Conservation (phyloP, 1,140 invertebrate species). For the Cotesia vestalis region DNA sequence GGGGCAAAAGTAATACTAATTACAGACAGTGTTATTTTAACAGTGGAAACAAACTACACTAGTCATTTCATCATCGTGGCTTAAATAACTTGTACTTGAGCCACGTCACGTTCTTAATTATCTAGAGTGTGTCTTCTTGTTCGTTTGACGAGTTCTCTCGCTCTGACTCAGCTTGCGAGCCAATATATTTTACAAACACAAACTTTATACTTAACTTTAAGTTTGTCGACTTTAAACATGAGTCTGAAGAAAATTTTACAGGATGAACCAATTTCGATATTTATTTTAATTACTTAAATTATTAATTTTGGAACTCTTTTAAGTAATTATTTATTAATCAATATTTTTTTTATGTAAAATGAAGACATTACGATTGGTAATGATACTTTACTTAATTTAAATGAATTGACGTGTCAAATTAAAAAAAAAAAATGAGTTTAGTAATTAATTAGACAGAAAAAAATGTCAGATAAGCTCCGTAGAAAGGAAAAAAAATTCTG, state of each 20-base stretch:
- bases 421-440: too few species aligned
- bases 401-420: too few species aligned
- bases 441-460: too few species aligned
- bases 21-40: conserved; percentile 5
- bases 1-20: conserved; percentile 3
- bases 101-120: conserved; percentile 37
- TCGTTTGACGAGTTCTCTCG: not conserved
- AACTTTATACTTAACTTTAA: conserved; percentile 4
- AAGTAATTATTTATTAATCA: not conserved
- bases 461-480: too few species aligned
- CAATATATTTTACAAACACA: conserved; percentile 33
- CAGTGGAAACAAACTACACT: not conserved
- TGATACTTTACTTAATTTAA: too few species aligned
- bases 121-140: conserved; percentile 20
- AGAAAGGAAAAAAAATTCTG: too few species aligned
- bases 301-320: not conserved
- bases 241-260: conserved; percentile 11
- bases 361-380: too few species aligned
- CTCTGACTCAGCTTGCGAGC: not conserved
- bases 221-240: not conserved
- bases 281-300: too few species aligned
- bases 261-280: not conserved
- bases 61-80: conserved; percentile 16
- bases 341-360: too few species aligned
- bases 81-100: not conserved